Evolutionary conservation across 2,888 invertebrate species (phyloP).

Genomic region (Argyra leucocephala): DNA sequence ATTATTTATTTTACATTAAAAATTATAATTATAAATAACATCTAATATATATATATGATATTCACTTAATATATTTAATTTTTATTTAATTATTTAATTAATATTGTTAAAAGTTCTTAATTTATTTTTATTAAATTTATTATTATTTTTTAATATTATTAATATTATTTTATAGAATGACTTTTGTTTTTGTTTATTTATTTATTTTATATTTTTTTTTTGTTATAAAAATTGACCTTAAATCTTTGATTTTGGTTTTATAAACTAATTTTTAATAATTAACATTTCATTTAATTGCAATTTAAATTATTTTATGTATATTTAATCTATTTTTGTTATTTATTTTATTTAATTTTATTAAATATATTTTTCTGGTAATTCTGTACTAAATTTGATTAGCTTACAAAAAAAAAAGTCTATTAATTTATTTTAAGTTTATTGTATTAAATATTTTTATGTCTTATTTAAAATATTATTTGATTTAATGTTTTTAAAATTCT

Average conservation of each 20-base stretch:
- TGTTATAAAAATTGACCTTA: neutral
- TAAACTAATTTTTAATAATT: neutral
- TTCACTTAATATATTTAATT: too few relatives aligned
- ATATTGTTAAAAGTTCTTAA: neutral
- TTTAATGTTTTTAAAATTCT: too few relatives aligned
- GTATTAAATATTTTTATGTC: too few relatives aligned
- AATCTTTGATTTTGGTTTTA: conserved; percentile 1
- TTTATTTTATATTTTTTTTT: neutral
- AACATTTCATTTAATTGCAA: neutral
- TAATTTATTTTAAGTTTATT: too few relatives aligned
- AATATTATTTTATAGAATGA: neutral
- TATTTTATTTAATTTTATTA: too few relatives aligned
- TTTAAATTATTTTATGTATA: too few relatives aligned
- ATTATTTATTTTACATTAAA: neutral
- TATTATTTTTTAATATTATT: too few relatives aligned
- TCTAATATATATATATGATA: neutral
- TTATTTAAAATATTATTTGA: too few relatives aligned
- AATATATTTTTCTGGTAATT: too few relatives aligned
- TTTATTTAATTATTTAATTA: neutral
- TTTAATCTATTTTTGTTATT: too few relatives aligned
- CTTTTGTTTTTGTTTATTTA: neutral
- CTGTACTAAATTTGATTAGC: too few relatives aligned
- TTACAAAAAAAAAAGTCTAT: too few relatives aligned
- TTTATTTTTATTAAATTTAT: neutral
- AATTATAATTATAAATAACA: neutral